Percentiles rank a stretch among this genome's conserved stretches.
These are phyloP conservation scores for Empis stercorea DNA, from an alignment of 2,888 invertebrate species.

Conservation along the genomic window DNA sequence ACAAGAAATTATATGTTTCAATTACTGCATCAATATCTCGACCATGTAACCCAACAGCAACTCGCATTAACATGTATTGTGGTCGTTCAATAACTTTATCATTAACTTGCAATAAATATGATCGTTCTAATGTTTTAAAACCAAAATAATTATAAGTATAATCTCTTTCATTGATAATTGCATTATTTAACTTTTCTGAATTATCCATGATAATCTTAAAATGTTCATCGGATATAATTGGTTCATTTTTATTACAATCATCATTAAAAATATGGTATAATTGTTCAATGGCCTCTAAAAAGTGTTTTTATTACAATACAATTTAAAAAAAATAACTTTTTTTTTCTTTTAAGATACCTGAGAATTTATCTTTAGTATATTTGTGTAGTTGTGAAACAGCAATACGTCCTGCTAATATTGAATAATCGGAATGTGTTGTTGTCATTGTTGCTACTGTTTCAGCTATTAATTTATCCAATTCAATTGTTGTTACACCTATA, in stretches of 20 bases:
- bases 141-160: conserved; percentile 92
- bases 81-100: conserved; percentile 84
- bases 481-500: conserved; percentile 3
- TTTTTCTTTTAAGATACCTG: conserved; percentile 2
- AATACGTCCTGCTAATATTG: conserved; percentile 5
- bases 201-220: conserved; percentile 66
- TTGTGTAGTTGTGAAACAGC: conserved; percentile 6
- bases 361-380: conserved; percentile 5
- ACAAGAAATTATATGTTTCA: conserved; percentile 83
- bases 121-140: conserved; percentile 86
- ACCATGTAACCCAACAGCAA: conserved; percentile 83
- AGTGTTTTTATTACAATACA: not conserved
- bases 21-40: conserved; percentile 77
- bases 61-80: conserved; percentile 94
- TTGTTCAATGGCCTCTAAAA: not conserved
- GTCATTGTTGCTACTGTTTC: conserved; percentile 8
- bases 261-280: not conserved
- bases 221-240: conserved; percentile 74
- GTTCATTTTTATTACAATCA: conserved; percentile 23
- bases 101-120: conserved; percentile 77
- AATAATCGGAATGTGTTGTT: conserved; percentile 7
- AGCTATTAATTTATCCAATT: conserved; percentile 6
- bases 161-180: conserved; percentile 87
- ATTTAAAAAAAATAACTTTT: too few relatives aligned
- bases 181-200: conserved; percentile 55